Evolutionary conservation across 2,888 invertebrate genomes (phyloP).

Genomic region (Drosophila lutescens): DNA sequence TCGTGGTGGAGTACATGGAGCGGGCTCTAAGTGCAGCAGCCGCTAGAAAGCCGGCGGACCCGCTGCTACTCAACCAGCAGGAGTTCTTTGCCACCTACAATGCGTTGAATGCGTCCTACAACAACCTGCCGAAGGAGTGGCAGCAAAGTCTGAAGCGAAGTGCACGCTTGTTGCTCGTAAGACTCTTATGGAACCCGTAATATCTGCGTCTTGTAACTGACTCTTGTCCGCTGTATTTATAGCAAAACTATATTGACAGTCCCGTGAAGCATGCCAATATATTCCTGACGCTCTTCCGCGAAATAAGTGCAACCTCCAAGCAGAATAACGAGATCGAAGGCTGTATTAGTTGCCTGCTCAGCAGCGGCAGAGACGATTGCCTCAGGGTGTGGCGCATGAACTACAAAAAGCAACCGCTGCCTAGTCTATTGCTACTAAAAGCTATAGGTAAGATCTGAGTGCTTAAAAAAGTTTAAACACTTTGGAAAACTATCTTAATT

Average conservation of each 20-base stretch:
- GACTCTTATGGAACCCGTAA: neutral
- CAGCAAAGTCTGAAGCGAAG: conserved; percentile 76
- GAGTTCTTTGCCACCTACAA: conserved; percentile 81
- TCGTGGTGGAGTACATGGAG: conserved; percentile 87
- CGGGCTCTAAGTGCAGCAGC: conserved; percentile 66
- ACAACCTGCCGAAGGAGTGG: conserved; percentile 74
- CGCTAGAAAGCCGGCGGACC: conserved; percentile 47
- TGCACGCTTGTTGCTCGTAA: conserved; percentile 77
- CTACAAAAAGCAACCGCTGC: conserved; percentile 81
- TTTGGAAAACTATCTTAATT: neutral
- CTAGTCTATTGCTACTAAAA: conserved; percentile 72
- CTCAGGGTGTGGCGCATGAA: conserved; percentile 83
- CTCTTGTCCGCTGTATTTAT: conserved; percentile 1
- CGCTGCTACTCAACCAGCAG: conserved; percentile 56
- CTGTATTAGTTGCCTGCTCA: conserved; percentile 78
- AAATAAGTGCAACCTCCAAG: conserved; percentile 58
- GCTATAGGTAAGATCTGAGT: conserved; percentile 67
- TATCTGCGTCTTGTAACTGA: neutral
- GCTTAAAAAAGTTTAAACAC: neutral
- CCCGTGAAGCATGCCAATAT: conserved; percentile 78
- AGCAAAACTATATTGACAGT: conserved; percentile 80
- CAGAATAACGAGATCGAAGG: conserved; percentile 74
- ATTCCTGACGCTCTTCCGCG: conserved; percentile 80
- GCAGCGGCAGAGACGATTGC: conserved; percentile 75
- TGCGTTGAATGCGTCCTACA: conserved; percentile 66